Conservation (phyloP, 2,888 invertebrate genomes). For the Sminthurinus aureus region DNA sequence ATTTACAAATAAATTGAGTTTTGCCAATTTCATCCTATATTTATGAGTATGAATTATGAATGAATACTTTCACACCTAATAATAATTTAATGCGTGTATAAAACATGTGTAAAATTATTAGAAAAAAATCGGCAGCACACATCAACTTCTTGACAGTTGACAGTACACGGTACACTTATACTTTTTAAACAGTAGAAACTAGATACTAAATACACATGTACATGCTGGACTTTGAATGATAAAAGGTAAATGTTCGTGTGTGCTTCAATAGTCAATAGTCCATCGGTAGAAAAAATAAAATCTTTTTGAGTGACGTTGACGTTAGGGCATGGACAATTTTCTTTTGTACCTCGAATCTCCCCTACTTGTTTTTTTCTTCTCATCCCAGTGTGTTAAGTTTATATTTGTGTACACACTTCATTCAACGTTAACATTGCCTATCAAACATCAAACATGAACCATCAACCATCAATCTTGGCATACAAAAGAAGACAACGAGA, state of each 20-base stretch:
- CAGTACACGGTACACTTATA: no score
- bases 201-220: no score
- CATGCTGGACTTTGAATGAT: neutral
- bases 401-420: conserved; percentile 1
- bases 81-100: no score
- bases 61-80: neutral
- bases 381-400: neutral
- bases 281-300: neutral
- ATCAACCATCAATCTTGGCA: neutral
- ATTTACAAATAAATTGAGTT: conserved; percentile 18
- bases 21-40: neutral
- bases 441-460: neutral
- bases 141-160: neutral
- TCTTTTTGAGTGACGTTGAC: neutral
- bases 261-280: neutral
- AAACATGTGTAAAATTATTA: neutral
- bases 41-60: no score
- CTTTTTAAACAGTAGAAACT: neutral
- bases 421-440: neutral
- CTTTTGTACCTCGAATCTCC: neutral
- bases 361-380: neutral
- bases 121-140: neutral
- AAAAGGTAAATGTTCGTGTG: neutral
- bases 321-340: neutral
- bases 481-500: neutral